phyloP scores from a whole-genome alignment of 2,888 invertebrate species.

The Steinernema hermaphroditum region DNA sequence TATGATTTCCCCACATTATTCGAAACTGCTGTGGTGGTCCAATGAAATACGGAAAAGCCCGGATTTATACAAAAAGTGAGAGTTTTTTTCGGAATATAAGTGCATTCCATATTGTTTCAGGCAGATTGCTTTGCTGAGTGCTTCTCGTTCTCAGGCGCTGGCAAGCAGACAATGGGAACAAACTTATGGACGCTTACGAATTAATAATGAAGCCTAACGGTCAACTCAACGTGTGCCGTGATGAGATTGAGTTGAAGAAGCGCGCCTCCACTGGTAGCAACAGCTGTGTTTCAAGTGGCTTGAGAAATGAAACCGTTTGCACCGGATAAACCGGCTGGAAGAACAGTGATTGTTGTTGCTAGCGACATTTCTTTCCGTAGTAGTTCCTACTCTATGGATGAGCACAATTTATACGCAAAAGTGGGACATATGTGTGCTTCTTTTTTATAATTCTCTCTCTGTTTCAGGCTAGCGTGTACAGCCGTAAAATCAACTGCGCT shows the following conservation, averaged over 20 bases:
- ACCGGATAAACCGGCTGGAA: constrained; percentile 46
- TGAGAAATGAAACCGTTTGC: constrained; percentile 85
- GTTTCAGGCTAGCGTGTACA: constrained; percentile 55
- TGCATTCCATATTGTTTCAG: neutral
- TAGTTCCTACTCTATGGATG: constrained; percentile 81
- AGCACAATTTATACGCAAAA: constrained; percentile 81
- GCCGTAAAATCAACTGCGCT: constrained; percentile 73
- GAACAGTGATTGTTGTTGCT: constrained; percentile 78
- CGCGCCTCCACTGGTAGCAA: constrained; percentile 91
- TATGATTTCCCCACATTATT: constrained; percentile 99
- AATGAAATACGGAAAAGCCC: constrained; percentile 54
- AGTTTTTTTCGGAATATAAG: neutral
- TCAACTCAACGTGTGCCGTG: constrained; percentile 72
- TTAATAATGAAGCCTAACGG: constrained; percentile 64
- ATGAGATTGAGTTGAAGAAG: constrained; percentile 83
- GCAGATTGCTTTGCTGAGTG: constrained; percentile 37
- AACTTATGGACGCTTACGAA: constrained; percentile 53
- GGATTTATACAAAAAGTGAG: constrained; percentile 37
- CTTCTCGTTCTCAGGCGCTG: constrained; percentile 43
- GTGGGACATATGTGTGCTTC: no score
- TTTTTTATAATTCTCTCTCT: neutral
- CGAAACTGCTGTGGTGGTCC: constrained; percentile 77
- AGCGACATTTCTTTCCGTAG: constrained; percentile 93
- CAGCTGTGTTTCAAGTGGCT: constrained; percentile 94
- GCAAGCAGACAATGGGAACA: constrained; percentile 42